A percentile compares a stretch with the other conserved stretches of the same genome.
Evolutionary conservation across 2,797 vertebrate genomes (phyloP).

Genomic region (Cynodonichthys magdalenae): DNA sequence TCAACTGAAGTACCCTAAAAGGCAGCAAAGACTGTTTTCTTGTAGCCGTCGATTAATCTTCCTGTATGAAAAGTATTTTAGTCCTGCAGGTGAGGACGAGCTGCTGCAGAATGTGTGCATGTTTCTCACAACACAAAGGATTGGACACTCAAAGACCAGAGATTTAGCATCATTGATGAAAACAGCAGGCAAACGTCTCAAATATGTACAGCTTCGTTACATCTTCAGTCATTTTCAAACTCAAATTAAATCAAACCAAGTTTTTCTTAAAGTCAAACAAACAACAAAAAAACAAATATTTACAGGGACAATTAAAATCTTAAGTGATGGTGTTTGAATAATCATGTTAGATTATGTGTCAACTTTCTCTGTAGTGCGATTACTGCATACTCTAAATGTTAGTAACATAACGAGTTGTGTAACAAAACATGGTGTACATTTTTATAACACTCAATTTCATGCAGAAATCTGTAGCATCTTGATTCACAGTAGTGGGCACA

Average conservation of each 20-base stretch:
- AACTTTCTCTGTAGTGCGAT: slow-evolving; percentile 12
- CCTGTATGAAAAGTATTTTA: no score
- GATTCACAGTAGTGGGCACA: background rate
- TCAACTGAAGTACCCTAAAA: no score
- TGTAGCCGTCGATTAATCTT: no score
- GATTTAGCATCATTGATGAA: slow-evolving; percentile 71
- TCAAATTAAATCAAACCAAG: slow-evolving; percentile 23
- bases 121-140: slow-evolving; percentile 70
- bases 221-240: slow-evolving; percentile 51
- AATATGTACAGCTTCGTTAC: slow-evolving; percentile 59
- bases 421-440: slow-evolving; percentile 36
- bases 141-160: slow-evolving; percentile 70
- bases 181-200: slow-evolving; percentile 58
- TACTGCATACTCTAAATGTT: slow-evolving; percentile 16
- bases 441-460: slow-evolving; percentile 40
- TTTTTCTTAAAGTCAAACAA: slow-evolving; percentile 17
- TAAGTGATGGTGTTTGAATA: slow-evolving; percentile 9
- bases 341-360: slow-evolving; percentile 1
- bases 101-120: slow-evolving; percentile 58
- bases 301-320: slow-evolving; percentile 45
- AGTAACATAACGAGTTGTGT: slow-evolving; percentile 5
- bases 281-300: slow-evolving; percentile 30
- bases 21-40: no score
- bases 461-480: slow-evolving; percentile 20
- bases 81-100: no score